Base-by-base conservation (phyloP, 2,113 vertebrate species). In the Syngnathus scovelli region DNA sequence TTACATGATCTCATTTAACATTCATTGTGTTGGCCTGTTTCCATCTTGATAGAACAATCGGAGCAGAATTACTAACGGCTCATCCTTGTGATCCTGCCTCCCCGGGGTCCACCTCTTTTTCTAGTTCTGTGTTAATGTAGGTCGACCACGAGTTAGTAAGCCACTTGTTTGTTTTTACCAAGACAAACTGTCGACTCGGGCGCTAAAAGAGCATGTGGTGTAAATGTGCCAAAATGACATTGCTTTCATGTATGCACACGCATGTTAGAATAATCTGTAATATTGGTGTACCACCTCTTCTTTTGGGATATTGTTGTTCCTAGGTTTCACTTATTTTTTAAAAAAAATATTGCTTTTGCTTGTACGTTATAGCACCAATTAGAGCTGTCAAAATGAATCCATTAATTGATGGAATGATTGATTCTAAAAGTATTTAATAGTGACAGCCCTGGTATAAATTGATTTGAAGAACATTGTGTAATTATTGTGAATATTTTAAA, bases 11-110 rank as follows among this genome's bases (percentile, higher is more conserved):
- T 85, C 75, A 73, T 78, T 78, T 55, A 76, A 74, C 88, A 86
- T 79, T 85, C 86, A 55, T 77, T 74, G 54, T 38, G 68, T 72
- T 76, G 75, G 82, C 83, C 74, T 64, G 63, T 75, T 81, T 76
- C 69, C 68, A 67, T 83, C 83, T 84, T 81, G 76, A 78, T 71
- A 74, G 76, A 86, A 87, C 88, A 88, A 87, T 82, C 16, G 78
- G 71, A 72, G 78, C 72, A 69, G 84, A 77, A 79, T 84, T 86
- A 85, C 79, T 80, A 81, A 83, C 85, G 79, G 88, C 85, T 89
- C 85, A 87, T 84, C 85, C 88, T 83, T 87, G 84, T 85, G 87
- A 88, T 86, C 83, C 82, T 65, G 74, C 49, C 60, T 83, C 85
- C 81, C 79, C 6, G 60, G 84, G 60, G 84, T 70, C 66, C 76